Conservation (phyloP, 2,797 vertebrate species). For the Lophotriccus pileatus region DNA sequence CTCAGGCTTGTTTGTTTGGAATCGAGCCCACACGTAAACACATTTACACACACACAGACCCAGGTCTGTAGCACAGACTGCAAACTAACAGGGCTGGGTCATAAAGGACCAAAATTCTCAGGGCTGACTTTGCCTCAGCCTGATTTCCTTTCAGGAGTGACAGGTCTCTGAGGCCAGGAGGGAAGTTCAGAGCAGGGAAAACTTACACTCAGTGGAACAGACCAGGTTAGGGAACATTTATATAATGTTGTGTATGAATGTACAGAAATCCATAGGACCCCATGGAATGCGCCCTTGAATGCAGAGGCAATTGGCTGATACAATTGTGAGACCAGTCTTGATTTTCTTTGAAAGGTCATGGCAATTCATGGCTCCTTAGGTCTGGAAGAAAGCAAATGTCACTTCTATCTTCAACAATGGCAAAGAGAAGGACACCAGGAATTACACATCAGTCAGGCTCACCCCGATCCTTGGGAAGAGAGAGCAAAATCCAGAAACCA, state of each 20-base stretch:
- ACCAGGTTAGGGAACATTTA: not conserved
- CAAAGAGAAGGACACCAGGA: not conserved
- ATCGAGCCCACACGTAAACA: not conserved
- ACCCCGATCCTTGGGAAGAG: not conserved
- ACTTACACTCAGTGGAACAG: not conserved
- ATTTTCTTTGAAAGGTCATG: not conserved
- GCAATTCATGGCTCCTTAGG: not conserved
- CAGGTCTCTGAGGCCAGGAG: not conserved
- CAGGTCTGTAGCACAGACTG: not conserved
- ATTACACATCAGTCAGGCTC: not conserved
- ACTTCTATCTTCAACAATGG: not conserved
- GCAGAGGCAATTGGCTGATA: not conserved
- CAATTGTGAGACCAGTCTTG: not conserved
- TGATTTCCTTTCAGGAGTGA: not conserved
- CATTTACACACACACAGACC: not conserved
- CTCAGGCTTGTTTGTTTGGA: slow-evolving; percentile 40
- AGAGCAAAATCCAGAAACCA: not conserved
- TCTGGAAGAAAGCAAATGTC: not conserved
- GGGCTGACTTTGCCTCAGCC: not conserved
- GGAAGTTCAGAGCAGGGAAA: not conserved
- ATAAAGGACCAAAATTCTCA: not conserved
- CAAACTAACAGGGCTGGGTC: not conserved
- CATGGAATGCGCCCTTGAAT: not conserved
- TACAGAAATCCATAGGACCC: not conserved
- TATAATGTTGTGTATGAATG: not conserved